Base-by-base conservation (phyloP, 2,797 vertebrate species). In the Aselliscus stoliczkanus region DNA sequence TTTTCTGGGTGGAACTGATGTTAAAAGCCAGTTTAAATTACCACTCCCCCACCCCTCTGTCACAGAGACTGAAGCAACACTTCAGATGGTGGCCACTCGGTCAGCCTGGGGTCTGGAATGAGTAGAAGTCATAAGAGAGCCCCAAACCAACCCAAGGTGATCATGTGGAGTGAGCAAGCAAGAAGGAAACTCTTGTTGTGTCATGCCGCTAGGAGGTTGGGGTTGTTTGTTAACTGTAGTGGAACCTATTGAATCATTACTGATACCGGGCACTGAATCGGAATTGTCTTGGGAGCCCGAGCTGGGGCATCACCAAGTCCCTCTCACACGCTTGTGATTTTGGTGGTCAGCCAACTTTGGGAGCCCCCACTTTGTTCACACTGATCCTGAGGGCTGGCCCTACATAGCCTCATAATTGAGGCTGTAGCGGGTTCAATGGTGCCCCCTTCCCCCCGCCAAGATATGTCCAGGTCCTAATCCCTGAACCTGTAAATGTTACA, bases 201-300 rank as follows among this genome's bases (percentile, higher is more conserved):
- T 50, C 47, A 47, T 77, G 31, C 27, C 65, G 27, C 23, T 37
- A 39, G 65, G 79, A 23, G 29, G 10, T 21, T 6, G 62, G 54
- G 76, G 5, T 3, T 60, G n/a, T 64, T 39, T 37, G n/a, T 70
- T 42, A 14, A 21, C n/a, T 5, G 18, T 2, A 29, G 90, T 27
- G 1, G 17, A 37, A 39, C 25, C 37, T 31, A 1, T 9, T 2
- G 0, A 1, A 2, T 47, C n/a, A 60, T 21, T 29, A 85, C 17
- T n/a, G 42, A 54, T 4, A 29, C 10, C 10, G 6, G 62, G 47
- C 11, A 3, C 4, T 23, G 44, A 23, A 58, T 37, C 65, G 44
- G n/a, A 42, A 5, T 34, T 44, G 5, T 34, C 10, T 0, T 0
- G 6, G 27, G 3, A 42, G 11, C 50, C 79, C 1, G 9, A 17